Evolutionary conservation across 2,888 invertebrate species (phyloP).

Genomic region (Polia nebulosa): DNA sequence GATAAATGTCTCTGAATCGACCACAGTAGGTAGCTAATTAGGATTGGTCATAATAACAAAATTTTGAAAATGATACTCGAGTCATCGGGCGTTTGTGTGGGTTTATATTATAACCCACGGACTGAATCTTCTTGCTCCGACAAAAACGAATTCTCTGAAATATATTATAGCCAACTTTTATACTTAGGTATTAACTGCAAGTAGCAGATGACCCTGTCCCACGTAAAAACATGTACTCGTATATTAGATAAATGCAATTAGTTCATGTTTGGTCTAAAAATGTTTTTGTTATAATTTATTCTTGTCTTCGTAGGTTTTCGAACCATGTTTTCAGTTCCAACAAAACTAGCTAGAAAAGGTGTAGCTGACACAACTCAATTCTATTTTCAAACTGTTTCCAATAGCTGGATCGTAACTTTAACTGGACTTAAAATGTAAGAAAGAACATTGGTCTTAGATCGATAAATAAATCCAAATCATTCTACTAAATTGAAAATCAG

Average conservation of each 20-base stretch:
- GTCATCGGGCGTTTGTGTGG: slow-evolving; percentile 30
- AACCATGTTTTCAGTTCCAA: not conserved
- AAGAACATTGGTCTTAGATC: not conserved
- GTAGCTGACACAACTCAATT: not conserved
- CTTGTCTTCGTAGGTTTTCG: not conserved
- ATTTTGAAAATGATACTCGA: slow-evolving; percentile 13
- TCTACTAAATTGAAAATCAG: slow-evolving; percentile 13
- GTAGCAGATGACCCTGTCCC: slow-evolving; percentile 18
- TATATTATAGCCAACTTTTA: not conserved
- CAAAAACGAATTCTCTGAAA: slow-evolving; percentile 26
- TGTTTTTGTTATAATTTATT: not conserved
- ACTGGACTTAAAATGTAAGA: not conserved
- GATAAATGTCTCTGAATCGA: slow-evolving; percentile 1
- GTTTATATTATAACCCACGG: slow-evolving; percentile 28
- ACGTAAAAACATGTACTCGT: slow-evolving; percentile 24
- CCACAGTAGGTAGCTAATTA: slow-evolving; percentile 4
- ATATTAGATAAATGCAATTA: slow-evolving; percentile 20
- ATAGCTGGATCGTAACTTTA: not conserved
- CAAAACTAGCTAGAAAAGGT: not conserved
- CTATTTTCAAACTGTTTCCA: not conserved
- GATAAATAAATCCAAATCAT: slow-evolving; percentile 3
- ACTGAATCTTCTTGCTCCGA: slow-evolving; percentile 25
- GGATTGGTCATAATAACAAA: slow-evolving; percentile 23
- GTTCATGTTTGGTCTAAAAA: slow-evolving; percentile 14
- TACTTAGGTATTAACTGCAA: slow-evolving; percentile 10